Evolutionary conservation across 2,113 vertebrate species (phyloP), one percentile per base, ranked within the genome.

Genomic region (Maccullochella peelii): DNA sequence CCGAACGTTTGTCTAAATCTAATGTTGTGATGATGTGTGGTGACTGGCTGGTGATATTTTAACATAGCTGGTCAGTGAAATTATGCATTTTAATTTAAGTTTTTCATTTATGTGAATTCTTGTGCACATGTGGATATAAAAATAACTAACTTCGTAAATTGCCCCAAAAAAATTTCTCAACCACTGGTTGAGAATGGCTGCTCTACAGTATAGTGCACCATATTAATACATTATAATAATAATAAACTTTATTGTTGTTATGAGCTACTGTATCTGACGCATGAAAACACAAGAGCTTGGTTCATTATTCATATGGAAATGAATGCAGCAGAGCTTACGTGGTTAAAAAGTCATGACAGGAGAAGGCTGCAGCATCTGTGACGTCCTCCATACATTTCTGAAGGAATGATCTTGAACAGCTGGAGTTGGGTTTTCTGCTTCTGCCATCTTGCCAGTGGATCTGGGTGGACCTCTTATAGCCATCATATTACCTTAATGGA

Each of bases 271-370:
- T 50, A 38, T 47, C 7, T 47, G 47, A 30, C 75, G 62, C 57
- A n/a, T 57, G 23, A 63, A 23, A 74, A 36, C 61, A 68, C 42
- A 67, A 52, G 25, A 10, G 18, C 58, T 20, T 5, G 20, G 36
- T 73, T 71, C 15, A 44, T 58, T 71, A 49, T 70, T 63, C n/a
- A 72, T 72, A 50, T 65, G 27, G 44, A 33, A 52, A 38, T 57
- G 30, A 80, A 59, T 52, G 50, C 58, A 74, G 63, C 30, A 47
- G 20, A 70, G 47, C 6, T 5, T n/a, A 49, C 4, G 12, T 42
- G 16, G 52, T 67, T 58, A 25, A 52, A 68, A 68, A 62, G 44
- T 18, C 15, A 67, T 52, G 42, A 21, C 27, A 52, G 52, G 12
- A 67, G 61, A 50, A 12, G 40, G 40, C 73, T 36, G 50, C 30